These are phyloP conservation scores for Brachyopa scutellaris DNA, from an alignment of 2,888 invertebrate species.

Conservation along the genomic window DNA sequence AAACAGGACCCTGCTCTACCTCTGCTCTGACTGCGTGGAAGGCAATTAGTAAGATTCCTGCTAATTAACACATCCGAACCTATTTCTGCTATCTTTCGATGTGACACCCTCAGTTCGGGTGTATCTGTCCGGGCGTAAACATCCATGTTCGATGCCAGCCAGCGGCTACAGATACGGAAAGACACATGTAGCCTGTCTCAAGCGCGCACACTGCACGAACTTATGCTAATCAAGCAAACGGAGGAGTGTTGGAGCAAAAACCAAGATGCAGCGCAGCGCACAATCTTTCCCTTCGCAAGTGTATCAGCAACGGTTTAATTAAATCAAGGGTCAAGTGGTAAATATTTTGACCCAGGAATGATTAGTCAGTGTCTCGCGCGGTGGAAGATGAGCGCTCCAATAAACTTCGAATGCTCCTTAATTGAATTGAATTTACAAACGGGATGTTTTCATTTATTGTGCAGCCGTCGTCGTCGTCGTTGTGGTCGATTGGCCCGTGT, in stretches of 20 bases:
- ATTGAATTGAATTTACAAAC: slow-evolving; percentile 70
- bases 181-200: slow-evolving; percentile 65
- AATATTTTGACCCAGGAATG: slow-evolving; percentile 82
- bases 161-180: slow-evolving; percentile 7
- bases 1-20: slow-evolving; percentile 33
- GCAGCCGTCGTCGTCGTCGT: slow-evolving; percentile 27
- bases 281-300: slow-evolving; percentile 65
- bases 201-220: slow-evolving; percentile 50
- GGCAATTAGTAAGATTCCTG: slow-evolving; percentile 71
- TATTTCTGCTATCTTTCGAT: slow-evolving; percentile 71
- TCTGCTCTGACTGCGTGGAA: slow-evolving; percentile 49
- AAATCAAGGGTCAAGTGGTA: slow-evolving; percentile 83
- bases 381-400: slow-evolving; percentile 68
- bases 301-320: slow-evolving; percentile 81
- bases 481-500: slow-evolving; percentile 49
- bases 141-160: slow-evolving; percentile 48
- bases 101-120: slow-evolving; percentile 63
- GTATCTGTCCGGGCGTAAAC: slow-evolving; percentile 63
- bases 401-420: slow-evolving; percentile 68
- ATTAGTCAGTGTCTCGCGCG: slow-evolving; percentile 76
- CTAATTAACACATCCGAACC: slow-evolving; percentile 72
- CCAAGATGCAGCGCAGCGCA: slow-evolving; percentile 7
- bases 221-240: slow-evolving; percentile 63
- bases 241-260: slow-evolving; percentile 20
- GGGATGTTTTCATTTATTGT: slow-evolving; percentile 69